Evolutionary conservation across 2,797 vertebrate species (phyloP), one percentile per base, ranked within the genome.

Genomic region (Arrhamphus sclerolepis): DNA sequence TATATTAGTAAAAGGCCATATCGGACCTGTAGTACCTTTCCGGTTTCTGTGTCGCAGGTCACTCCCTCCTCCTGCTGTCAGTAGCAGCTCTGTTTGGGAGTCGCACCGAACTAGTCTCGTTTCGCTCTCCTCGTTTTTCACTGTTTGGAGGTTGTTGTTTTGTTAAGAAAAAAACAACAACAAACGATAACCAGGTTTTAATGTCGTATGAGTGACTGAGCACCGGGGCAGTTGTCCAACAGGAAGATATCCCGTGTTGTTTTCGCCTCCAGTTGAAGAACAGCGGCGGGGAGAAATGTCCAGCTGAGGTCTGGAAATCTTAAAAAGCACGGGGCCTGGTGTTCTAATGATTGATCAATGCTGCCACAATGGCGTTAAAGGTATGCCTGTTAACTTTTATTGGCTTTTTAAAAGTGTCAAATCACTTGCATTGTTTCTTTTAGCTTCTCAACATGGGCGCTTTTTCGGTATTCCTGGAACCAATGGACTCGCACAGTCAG

Each of bases 331-430:
- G 50, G 83, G 84, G 70, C 77, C 82, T 76, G 71, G 70, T 80
- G 87, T 79, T 86, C 85, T 89, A 86, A 92, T 92, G 90, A 91
- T 76, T 84, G 79, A 84, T 91, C 87, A 83, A 81, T 65, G 80
- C 76, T 79, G 59, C 69, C 62, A 92, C 56, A 84, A 94, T 94
- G 93, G 91, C 93, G 81, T 60, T 75, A 58, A 92, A 91, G 92
- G 92, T 93, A 81, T 39, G 91, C 52, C 21, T 16, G 29, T 19
- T 34, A 48, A 48, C 55, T 56, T 52, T 26, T 8, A 38, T 6
- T 0, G 0, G 4, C 11, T 24, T 5, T 56, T 70, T 40, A 22
- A 6, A 18, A 49, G 14, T 40, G 2, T 17, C 17, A 41, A 29
- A 31, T 7, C 2, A 10, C 31, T 3, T 7, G 39, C 1, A 0